Percentiles rank a stretch among this genome's conserved stretches.
Evolutionary conservation across 2,797 vertebrate species (phyloP).

Genomic region (Microctenopoma stevenorrisi): DNA sequence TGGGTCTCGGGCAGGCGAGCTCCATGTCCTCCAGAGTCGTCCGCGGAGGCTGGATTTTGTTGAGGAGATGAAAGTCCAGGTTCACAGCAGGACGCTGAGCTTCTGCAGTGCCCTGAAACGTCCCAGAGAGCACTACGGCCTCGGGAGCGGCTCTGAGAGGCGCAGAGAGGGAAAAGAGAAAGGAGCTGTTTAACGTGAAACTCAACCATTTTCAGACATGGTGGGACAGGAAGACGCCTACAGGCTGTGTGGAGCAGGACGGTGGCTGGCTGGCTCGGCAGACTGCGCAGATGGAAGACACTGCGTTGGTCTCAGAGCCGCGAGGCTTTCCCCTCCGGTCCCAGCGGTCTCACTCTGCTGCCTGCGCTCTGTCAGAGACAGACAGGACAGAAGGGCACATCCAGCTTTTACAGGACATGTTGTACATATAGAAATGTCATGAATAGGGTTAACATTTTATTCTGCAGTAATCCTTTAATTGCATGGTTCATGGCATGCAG

Average conservation of each 20-base stretch:
- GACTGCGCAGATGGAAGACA: conserved; percentile 46
- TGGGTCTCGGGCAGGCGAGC: conserved; percentile 74
- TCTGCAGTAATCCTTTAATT: too few relatives aligned
- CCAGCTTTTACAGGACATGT: not conserved
- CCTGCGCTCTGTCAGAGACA: conserved; percentile 40
- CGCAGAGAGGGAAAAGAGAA: not conserved
- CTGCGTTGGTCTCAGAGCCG: conserved; percentile 24
- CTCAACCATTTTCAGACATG: conserved; percentile 27
- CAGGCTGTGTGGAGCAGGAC: conserved; percentile 41
- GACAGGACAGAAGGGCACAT: conserved; percentile 25
- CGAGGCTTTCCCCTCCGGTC: conserved; percentile 12
- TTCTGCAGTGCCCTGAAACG: conserved; percentile 76
- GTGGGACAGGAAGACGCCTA: conserved; percentile 32
- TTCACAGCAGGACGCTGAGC: conserved; percentile 67
- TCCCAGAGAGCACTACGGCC: conserved; percentile 55
- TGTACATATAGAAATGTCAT: not conserved
- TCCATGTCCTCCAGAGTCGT: conserved; percentile 80
- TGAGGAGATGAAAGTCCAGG: conserved; percentile 77
- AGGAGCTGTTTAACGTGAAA: not conserved
- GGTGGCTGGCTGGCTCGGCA: conserved; percentile 23
- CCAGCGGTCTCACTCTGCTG: conserved; percentile 29
- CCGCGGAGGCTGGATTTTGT: conserved; percentile 48
- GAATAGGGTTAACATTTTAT: not conserved
- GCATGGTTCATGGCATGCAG: too few relatives aligned
- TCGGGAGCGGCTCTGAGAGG: conserved; percentile 51